These are phyloP conservation scores for Xyrichtys novacula DNA, from an alignment of 2,797 vertebrate species.

Conservation along the genomic window DNA sequence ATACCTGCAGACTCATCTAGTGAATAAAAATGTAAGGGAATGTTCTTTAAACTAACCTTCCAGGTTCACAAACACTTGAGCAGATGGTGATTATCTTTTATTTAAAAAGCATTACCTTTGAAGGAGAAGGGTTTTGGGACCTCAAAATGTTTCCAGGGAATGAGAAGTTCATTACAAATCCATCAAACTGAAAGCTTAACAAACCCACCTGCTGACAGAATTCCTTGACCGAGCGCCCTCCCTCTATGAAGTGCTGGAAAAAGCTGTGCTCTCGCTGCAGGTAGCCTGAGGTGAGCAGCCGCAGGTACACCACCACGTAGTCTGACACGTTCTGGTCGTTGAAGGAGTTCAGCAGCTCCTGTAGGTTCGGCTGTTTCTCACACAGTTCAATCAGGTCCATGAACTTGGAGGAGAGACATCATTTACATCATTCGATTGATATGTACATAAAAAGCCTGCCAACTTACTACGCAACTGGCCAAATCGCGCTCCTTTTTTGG, in stretches of 20 bases:
- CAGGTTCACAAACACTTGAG: neutral
- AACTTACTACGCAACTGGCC: neutral
- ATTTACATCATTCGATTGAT: neutral
- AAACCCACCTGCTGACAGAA: conserved; percentile 93
- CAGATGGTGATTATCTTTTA: neutral
- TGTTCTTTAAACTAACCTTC: no score
- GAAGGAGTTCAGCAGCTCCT: conserved; percentile 91
- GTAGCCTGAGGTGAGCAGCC: conserved; percentile 95
- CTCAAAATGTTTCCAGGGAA: no score
- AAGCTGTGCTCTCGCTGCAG: conserved; percentile 91
- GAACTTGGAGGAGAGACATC: conserved; percentile 80
- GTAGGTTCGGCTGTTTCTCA: conserved; percentile 90
- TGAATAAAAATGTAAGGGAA: no score
- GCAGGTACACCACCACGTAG: conserved; percentile 95
- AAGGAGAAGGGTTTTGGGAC: neutral
- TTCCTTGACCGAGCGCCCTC: conserved; percentile 94
- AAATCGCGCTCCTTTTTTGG: neutral
- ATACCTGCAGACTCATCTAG: no score
- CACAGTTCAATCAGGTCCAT: conserved; percentile 96
- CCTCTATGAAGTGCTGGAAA: conserved; percentile 96
- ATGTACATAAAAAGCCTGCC: neutral
- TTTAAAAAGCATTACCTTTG: neutral
- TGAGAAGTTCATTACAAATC: neutral
- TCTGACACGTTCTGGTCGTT: conserved; percentile 96
- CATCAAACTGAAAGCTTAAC: neutral